Evolutionary conservation across 2,888 invertebrate genomes (phyloP).

Genomic region (Acanthosepion lycidas): DNA sequence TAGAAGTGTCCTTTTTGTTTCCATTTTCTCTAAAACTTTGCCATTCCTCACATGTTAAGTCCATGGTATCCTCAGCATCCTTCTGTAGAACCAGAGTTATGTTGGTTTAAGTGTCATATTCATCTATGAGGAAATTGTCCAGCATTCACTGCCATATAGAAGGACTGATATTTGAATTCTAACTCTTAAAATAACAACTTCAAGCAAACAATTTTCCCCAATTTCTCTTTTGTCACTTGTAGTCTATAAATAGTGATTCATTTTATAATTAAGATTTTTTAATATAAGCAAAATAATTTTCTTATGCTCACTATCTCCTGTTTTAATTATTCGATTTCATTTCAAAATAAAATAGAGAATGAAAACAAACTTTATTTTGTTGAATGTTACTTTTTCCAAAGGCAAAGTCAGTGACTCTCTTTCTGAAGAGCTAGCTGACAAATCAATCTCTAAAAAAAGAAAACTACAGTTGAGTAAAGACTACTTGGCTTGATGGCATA

Average conservation of each 20-base stretch:
- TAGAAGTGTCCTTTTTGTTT: no score
- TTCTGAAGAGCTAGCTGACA: not conserved
- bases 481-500: not conserved
- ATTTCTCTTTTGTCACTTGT: not conserved
- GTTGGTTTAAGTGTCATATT: no score
- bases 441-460: not conserved
- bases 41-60: no score
- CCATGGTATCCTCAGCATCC: no score
- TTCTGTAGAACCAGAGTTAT: no score
- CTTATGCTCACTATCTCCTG: not conserved
- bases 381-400: not conserved
- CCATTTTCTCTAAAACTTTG: no score
- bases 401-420: not conserved
- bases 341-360: not conserved
- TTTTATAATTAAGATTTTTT: no score
- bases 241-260: no score
- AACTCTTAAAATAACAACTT: not conserved
- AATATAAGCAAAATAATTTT: not conserved
- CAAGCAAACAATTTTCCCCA: no score
- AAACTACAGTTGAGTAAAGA: not conserved
- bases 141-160: no score
- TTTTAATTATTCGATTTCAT: not conserved
- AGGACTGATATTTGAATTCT: not conserved
- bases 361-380: not conserved
- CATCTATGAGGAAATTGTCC: no score